These are phyloP conservation scores for Erpobdella octoculata DNA, from an alignment of 2,888 invertebrate genomes.

Conservation along the genomic window DNA sequence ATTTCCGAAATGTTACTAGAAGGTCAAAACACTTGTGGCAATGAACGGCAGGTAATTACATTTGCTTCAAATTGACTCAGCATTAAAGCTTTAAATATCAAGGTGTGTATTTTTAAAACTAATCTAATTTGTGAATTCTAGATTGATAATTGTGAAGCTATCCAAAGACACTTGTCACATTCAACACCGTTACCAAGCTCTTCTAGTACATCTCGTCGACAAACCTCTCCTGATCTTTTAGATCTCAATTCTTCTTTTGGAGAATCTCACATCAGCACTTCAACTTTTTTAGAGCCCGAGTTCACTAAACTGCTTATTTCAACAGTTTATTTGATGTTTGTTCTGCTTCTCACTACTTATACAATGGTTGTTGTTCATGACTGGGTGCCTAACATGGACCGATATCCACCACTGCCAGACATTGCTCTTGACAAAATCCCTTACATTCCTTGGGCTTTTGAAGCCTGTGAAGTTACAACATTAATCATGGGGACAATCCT, in stretches of 20 bases:
- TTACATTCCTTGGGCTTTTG: constrained; percentile 98
- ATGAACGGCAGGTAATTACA: no score
- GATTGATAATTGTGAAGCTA: background rate
- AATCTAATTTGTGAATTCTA: no score
- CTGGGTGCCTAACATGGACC: constrained; percentile 85
- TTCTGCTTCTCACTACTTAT: constrained; percentile 57
- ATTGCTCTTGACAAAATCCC: constrained; percentile 97
- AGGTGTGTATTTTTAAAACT: no score
- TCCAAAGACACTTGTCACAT: background rate
- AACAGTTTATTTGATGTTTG: constrained; percentile 48
- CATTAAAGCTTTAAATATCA: no score
- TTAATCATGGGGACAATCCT: constrained; percentile 78
- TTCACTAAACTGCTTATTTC: constrained; percentile 55
- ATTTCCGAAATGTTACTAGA: no score
- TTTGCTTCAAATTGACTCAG: no score
- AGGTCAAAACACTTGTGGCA: no score
- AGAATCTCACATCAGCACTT: constrained; percentile 8
- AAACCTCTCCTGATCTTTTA: no score
- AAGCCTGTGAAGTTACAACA: constrained; percentile 92
- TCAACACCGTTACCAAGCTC: background rate
- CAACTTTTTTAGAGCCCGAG: constrained; percentile 59
- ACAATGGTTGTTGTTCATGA: constrained; percentile 99
- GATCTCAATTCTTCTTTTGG: background rate
- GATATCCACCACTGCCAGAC: constrained; percentile 95
- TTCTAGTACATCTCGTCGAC: no score